Base-by-base conservation (phyloP, 2,888 invertebrate species). In the Eristalinus aeneus region DNA sequence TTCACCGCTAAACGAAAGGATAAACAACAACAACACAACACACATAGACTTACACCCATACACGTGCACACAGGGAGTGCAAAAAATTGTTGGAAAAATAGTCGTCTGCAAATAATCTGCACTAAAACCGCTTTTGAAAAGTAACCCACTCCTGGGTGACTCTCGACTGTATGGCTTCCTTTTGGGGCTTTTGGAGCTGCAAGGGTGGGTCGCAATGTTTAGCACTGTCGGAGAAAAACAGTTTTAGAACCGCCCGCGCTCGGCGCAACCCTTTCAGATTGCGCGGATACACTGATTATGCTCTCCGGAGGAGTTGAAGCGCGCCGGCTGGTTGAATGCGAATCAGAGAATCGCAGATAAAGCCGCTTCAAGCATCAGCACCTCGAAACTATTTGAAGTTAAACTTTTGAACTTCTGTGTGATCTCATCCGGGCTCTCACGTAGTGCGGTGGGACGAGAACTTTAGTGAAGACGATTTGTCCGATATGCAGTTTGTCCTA, bases 371-470 rank as follows among this genome's bases (percentile, higher is more conserved):
- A 81, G 63, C 63, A 69, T 64, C 68, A 74, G 58, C 77, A 81
- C 81, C 77, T 86, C 69, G 77, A 72, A 86, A 86, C 81, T 86
- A 82, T 82, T 82, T 74, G 68, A 86, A 86, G 86, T 86, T 86
- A 74, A 82, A 86, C 86, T 82, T 86, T 86, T 82, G 86, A 86
- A 82, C 86, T 86, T 86, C 78, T 86, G 27, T 82, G 60, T 61
- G 12, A 12, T 27, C 56, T 85, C 54, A 46, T 80, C 36, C 60
- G 69, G 71, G 56, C 56, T 67, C 53, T 73, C 20, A 3, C 27
- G 27, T 5, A 5, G 5, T 11, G 31, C 31, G 31, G 20, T 11
- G 9, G 58, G 27, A 34, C 31, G 46, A 31, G 61, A 64, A 81
- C 32, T 31, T 54, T 36, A 67, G 16, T 22, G 71, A 86, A 77